Percentiles rank a stretch among this genome's conserved stretches.
Evolutionary conservation across 2,888 invertebrate species (phyloP).

Genomic region (Sphaerophoria rueppellii): DNA sequence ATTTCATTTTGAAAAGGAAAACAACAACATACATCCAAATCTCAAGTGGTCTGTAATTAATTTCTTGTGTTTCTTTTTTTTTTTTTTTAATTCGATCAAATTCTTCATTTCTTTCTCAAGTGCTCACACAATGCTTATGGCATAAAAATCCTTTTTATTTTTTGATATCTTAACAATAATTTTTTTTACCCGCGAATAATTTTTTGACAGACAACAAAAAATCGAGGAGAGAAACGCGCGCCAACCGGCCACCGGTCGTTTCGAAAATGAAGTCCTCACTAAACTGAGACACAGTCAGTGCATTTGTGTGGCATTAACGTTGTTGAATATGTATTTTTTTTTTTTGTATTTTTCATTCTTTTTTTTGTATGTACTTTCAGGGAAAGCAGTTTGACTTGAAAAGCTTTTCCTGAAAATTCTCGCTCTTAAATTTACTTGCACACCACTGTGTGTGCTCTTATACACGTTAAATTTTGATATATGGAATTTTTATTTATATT

Average conservation of each 20-base stretch:
- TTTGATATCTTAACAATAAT: neutral
- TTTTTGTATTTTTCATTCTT: neutral
- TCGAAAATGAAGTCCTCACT: slow-evolving; percentile 81
- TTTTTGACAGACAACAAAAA: slow-evolving; percentile 11
- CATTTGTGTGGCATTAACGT: slow-evolving; percentile 32
- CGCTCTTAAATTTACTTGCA: slow-evolving; percentile 46
- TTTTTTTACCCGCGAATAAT: slow-evolving; percentile 14
- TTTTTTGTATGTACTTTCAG: slow-evolving; percentile 1
- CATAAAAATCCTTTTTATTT: neutral
- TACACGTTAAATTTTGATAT: slow-evolving; percentile 19
- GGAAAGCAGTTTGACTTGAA: slow-evolving; percentile 28
- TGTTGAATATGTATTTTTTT: slow-evolving; percentile 17
- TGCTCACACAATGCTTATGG: neutral
- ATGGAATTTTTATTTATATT: slow-evolving; percentile 35
- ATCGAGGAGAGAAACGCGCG: slow-evolving; percentile 67
- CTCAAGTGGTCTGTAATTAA: neutral
- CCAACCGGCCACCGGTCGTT: slow-evolving; percentile 78
- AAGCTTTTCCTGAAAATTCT: slow-evolving; percentile 49
- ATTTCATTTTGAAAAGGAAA: neutral
- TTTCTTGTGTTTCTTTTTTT: neutral
- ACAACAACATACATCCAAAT: slow-evolving; percentile 12
- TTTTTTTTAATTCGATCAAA: slow-evolving; percentile 1
- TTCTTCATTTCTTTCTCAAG: slow-evolving; percentile 22
- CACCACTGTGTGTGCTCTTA: slow-evolving; percentile 33
- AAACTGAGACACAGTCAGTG: slow-evolving; percentile 76